These are phyloP conservation scores for Plectropomus leopardus DNA, from an alignment of 2,113 vertebrate species.

Conservation along the genomic window DNA sequence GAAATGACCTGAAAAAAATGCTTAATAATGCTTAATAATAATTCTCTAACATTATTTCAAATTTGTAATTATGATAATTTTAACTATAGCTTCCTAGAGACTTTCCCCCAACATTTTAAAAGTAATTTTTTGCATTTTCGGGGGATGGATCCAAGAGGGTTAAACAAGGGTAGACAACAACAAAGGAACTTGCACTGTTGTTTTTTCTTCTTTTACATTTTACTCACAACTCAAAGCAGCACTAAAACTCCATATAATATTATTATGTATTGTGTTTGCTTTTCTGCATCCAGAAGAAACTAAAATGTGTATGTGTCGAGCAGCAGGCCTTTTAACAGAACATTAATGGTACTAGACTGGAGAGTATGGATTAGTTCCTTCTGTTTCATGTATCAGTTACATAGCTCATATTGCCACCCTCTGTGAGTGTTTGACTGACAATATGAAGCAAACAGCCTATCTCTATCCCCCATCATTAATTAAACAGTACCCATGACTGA, in stretches of 20 bases:
- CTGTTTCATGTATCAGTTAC: slow-evolving; percentile 76
- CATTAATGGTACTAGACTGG: slow-evolving; percentile 67
- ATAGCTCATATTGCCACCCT: slow-evolving; percentile 78
- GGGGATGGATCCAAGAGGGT: no score
- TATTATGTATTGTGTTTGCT: neutral
- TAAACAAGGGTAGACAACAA: neutral
- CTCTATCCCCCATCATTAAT: slow-evolving; percentile 83
- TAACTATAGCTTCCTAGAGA: no score
- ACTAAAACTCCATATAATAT: neutral
- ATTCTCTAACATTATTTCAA: no score
- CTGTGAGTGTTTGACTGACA: slow-evolving; percentile 78
- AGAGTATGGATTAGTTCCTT: slow-evolving; percentile 70
- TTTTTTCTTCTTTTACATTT: neutral
- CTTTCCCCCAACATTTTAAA: no score
- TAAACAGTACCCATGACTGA: slow-evolving; percentile 80
- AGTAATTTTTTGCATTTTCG: no score
- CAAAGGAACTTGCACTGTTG: no score
- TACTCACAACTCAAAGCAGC: neutral
- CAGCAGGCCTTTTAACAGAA: slow-evolving; percentile 37
- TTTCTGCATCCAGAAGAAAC: slow-evolving; percentile 5
- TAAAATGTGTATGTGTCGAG: neutral
- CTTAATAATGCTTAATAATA: no score
- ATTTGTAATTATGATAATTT: no score
- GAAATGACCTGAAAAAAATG: no score
- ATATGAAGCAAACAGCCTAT: slow-evolving; percentile 79